Conservation (phyloP, 2,888 invertebrate species). For the Plusia festucae region DNA sequence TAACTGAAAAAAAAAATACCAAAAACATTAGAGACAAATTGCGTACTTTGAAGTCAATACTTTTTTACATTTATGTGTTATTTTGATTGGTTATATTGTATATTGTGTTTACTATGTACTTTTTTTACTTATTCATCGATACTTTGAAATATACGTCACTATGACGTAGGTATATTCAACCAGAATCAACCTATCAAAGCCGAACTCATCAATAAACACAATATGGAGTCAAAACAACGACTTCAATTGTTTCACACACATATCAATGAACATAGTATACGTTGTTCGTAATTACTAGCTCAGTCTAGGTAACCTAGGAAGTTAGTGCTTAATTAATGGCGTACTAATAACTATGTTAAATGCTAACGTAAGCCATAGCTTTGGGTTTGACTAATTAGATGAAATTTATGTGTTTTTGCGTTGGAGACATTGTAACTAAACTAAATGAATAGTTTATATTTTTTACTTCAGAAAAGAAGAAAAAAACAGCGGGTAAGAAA, state of each 20-base stretch:
- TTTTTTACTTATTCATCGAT: too few species aligned
- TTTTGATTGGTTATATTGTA: too few species aligned
- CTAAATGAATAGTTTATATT: not conserved
- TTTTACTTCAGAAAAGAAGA: too few species aligned
- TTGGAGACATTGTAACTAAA: not conserved
- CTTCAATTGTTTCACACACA: not conserved
- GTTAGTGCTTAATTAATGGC: slow-evolving; percentile 37
- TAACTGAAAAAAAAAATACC: too few species aligned
- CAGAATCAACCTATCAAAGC: not conserved
- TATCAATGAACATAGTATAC: slow-evolving; percentile 19
- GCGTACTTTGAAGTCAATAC: too few species aligned
- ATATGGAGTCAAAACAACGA: not conserved
- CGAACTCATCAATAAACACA: not conserved
- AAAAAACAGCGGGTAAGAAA: too few species aligned
- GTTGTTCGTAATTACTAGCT: slow-evolving; percentile 27
- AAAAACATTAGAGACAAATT: too few species aligned
- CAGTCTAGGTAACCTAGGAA: slow-evolving; percentile 8
- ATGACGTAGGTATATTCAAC: not conserved
- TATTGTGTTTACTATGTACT: too few species aligned
- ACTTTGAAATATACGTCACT: too few species aligned
- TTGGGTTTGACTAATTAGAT: slow-evolving; percentile 32
- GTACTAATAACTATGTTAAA: slow-evolving; percentile 35
- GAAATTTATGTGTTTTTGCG: slow-evolving; percentile 5
- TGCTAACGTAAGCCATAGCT: slow-evolving; percentile 29
- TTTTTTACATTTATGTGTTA: too few species aligned